Evolutionary conservation across 2,113 vertebrate species (phyloP).

Genomic region (Amblyopsis rosae): DNA sequence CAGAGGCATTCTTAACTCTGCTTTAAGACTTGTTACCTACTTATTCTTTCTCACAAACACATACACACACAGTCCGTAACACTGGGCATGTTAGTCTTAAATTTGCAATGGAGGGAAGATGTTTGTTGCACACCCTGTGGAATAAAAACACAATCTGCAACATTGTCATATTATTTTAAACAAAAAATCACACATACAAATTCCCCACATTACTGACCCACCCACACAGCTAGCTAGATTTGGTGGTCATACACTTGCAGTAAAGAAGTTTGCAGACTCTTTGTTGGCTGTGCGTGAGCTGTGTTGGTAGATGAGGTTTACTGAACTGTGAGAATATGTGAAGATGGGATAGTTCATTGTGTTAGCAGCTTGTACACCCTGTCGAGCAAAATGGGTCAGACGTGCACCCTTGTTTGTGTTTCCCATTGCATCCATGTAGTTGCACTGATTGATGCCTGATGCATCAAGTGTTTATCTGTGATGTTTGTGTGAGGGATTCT

Average conservation of each 20-base stretch:
- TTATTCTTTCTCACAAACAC: neutral
- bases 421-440: slow-evolving; percentile 5
- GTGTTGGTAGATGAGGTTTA: slow-evolving; percentile 49
- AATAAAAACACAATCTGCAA: no score
- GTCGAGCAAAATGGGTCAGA: slow-evolving; percentile 65
- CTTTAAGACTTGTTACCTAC: neutral
- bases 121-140: no score
- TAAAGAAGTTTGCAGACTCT: neutral
- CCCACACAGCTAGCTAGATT: no score
- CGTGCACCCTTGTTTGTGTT: slow-evolving; percentile 31
- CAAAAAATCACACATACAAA: no score
- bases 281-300: slow-evolving; percentile 24
- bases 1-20: slow-evolving; percentile 3
- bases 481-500: neutral
- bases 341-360: slow-evolving; percentile 58
- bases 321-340: slow-evolving; percentile 63
- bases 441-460: neutral
- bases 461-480: neutral
- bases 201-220: no score
- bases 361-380: slow-evolving; percentile 37
- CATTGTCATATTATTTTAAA: no score
- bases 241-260: neutral
- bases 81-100: no score
- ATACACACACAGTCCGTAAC: no score
- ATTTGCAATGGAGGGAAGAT: no score